Evolutionary conservation across 2,888 invertebrate species (phyloP).

Genomic region (Resseliella maxima): DNA sequence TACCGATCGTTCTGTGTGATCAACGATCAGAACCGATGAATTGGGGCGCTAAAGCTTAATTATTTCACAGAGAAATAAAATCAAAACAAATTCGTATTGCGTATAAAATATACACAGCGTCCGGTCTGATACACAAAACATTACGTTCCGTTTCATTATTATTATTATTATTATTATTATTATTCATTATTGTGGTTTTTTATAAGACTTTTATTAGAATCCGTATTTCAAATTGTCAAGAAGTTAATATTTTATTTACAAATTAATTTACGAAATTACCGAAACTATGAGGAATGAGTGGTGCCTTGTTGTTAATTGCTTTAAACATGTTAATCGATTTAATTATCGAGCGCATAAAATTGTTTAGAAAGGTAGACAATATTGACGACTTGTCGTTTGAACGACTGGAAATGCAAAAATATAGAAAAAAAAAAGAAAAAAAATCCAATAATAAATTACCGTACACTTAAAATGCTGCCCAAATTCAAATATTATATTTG

Average conservation of each 20-base stretch:
- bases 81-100: neutral
- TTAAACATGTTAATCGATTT: constrained; percentile 18
- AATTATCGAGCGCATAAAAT: constrained; percentile 16
- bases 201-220: neutral
- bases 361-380: constrained; percentile 21
- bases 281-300: neutral
- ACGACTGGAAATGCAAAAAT: neutral
- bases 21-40: neutral
- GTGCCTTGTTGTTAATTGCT: constrained; percentile 7
- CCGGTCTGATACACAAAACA: too few relatives aligned
- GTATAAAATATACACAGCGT: neutral
- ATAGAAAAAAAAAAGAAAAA: neutral
- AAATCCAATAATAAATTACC: neutral
- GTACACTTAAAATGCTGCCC: neutral
- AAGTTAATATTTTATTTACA: constrained; percentile 3
- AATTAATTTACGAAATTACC: neutral
- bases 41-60: constrained; percentile 11
- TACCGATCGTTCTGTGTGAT: neutral
- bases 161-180: too few relatives aligned
- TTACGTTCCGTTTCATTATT: too few relatives aligned
- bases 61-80: neutral
- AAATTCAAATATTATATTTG: too few relatives aligned
- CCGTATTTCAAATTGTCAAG: neutral
- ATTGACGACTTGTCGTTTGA: neutral
- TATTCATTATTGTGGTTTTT: neutral